Evolutionary conservation across 2,113 vertebrate genomes (phyloP).

Genomic region (Poeciliopsis prolifica): DNA sequence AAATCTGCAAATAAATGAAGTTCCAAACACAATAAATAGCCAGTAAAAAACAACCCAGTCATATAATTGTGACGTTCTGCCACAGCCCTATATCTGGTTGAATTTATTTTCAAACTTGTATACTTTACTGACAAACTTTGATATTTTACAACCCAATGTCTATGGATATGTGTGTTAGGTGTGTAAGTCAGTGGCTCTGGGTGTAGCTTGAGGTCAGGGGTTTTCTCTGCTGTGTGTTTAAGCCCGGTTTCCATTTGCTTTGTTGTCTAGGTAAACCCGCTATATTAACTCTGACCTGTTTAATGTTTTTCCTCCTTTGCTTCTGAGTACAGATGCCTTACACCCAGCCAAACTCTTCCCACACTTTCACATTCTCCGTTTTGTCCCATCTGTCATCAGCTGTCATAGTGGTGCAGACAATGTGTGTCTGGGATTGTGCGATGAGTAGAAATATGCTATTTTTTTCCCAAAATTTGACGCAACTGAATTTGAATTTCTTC

Average conservation of each 20-base stretch:
- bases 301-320: constrained; percentile 46
- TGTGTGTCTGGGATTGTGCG: constrained; percentile 8
- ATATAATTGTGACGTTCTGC: background rate
- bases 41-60: constrained; percentile 23
- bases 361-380: constrained; percentile 42
- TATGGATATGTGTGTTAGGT: background rate
- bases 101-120: background rate
- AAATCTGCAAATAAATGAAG: constrained; percentile 10
- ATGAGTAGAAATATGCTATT: background rate
- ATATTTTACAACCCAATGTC: background rate
- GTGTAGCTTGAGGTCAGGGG: constrained; percentile 35
- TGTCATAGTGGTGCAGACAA: constrained; percentile 24
- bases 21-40: constrained; percentile 29
- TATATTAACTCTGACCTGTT: constrained; percentile 65
- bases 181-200: constrained; percentile 23
- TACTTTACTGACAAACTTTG: background rate
- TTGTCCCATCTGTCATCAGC: constrained; percentile 39
- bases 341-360: constrained; percentile 37
- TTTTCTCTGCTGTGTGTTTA: constrained; percentile 12
- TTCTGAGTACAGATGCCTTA: constrained; percentile 21
- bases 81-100: background rate
- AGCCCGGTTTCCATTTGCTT: constrained; percentile 44
- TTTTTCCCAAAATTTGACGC: background rate
- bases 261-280: constrained; percentile 60
- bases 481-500: background rate